Base-by-base conservation (phyloP, 2,888 invertebrate genomes). In the Arenicola marina region DNA sequence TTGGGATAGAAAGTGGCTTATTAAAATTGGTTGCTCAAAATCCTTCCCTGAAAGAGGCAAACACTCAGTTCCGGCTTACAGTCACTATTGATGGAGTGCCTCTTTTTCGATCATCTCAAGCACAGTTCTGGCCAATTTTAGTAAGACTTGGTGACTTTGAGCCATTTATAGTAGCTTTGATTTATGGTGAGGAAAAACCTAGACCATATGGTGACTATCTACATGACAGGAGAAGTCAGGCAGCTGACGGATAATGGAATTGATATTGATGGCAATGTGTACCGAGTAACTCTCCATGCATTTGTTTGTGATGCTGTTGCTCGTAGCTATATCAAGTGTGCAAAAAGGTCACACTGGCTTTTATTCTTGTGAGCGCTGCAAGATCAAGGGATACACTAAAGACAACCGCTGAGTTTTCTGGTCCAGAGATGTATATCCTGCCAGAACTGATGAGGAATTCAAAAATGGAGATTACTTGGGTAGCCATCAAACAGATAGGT, bases 401-500 rank as follows among this genome's bases (percentile, higher is more conserved):
- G 18, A 18, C 18, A 11, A 38, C 11, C 38, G 38, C 11, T 11
- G 11, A 38, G 38, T 38, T 11, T 38, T 38, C 38, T 15, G 38
- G 18, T 11, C 11, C 18, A 18, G 18, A 15, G 38, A 15, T 15
- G 38, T 38, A 18, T 15, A 38, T 18, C 11, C 11, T 15, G 38
- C 38, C 11, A 38, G 38, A 18, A 38, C 38, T 15, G 38, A 38
- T 38, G 38, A 18, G 11, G 38, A 38, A 18, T 38, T 38, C 38
- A 18, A 11, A 38, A 38, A 38, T 38, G 38, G 18, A 11, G 18
- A 38, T 18, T 15, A 11, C 18, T 11, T 15, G 11, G 38, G 18
- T 38, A 38, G 59, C 2, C 72, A 73, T 57, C 72, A 74, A 32
- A 48, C 15, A 56, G 69, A 67, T 0, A 26, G 4, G 4, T 69